phyloP scores from a whole-genome alignment of 2,113 vertebrate species.

The Mohoua ochrocephala region DNA sequence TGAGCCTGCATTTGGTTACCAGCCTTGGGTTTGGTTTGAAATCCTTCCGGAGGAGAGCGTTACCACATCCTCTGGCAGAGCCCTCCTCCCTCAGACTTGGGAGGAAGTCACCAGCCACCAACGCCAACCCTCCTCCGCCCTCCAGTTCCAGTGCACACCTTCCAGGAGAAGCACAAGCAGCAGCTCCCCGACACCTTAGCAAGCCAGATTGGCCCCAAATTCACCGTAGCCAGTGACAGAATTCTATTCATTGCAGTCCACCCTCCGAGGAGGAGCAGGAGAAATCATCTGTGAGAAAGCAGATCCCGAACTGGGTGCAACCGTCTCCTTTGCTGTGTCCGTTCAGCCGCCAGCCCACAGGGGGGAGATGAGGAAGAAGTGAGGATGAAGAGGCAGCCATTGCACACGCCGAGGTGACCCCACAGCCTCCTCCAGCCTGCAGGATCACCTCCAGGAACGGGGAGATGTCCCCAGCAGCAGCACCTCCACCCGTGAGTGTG shows the following conservation, averaged over 20 bases:
- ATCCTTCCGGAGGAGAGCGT: neutral
- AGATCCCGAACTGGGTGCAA: neutral
- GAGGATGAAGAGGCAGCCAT: conserved; percentile 8
- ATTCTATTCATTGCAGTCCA: neutral
- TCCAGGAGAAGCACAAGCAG: neutral
- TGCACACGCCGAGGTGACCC: neutral
- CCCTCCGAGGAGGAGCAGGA: neutral
- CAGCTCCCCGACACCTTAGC: neutral
- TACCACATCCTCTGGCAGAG: neutral
- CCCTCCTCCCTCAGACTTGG: neutral
- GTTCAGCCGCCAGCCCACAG: neutral
- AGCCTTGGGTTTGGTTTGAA: neutral
- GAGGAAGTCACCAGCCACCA: neutral
- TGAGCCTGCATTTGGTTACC: neutral
- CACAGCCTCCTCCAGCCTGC: neutral
- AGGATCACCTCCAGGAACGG: neutral
- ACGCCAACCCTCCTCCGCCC: accelerated
- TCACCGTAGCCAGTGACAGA: neutral
- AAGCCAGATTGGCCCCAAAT: neutral
- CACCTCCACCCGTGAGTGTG: neutral
- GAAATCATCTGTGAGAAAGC: neutral
- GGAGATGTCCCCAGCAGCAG: neutral
- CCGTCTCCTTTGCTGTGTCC: neutral
- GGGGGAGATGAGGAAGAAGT: neutral
- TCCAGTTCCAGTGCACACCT: neutral